Base-by-base conservation (phyloP, 2,113 vertebrate genomes). In the Platichthys flesus region DNA sequence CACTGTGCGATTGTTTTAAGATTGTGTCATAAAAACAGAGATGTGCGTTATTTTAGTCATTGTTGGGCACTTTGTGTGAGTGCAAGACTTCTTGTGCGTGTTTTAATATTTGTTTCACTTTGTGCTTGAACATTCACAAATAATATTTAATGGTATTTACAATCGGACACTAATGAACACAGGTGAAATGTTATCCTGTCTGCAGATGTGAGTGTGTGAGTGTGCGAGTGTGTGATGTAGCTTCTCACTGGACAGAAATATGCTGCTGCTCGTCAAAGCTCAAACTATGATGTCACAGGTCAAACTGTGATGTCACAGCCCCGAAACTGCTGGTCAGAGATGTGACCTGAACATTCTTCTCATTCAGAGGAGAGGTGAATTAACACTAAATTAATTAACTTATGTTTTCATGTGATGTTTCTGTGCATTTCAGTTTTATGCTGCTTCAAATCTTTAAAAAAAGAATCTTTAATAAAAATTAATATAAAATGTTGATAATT, bases 391-490 rank as follows among this genome's bases (percentile, higher is more conserved):
- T 74, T 40, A 20, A 60, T 28, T 37, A 60, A 71, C 37, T 84
- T 68, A 52, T 68, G 5, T 76, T 72, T 37, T 58, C 37, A 31
- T 63, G 0, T 78, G 26, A 9, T 65, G 26, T 76, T 59, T 61
- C n/a, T 55, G 1, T 71, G 21, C 42, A 20, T 82, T 80, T 67
- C 60, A 20, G 9, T 78, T 76, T 82, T 62, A 67, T 70, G 51
- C 70, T 79, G 67, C 59, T 84, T 76, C 20, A 15, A 12, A 0
- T 40, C 7, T 85, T 84, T 86, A 82, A 26, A 61, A 28, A 78
- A 76, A 45, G 16, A 89, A 31, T 31, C 31, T 31, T 31, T 31
- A 31, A 90, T 88, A 88, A 90, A 89, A 71, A 59, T 56, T 0
- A 5, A 71, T 65, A 7, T 1, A 31, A 31, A 31, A 31, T 31